phyloP scores from a whole-genome alignment of 2,113 vertebrate genomes.

The Empidonax alnorum region DNA sequence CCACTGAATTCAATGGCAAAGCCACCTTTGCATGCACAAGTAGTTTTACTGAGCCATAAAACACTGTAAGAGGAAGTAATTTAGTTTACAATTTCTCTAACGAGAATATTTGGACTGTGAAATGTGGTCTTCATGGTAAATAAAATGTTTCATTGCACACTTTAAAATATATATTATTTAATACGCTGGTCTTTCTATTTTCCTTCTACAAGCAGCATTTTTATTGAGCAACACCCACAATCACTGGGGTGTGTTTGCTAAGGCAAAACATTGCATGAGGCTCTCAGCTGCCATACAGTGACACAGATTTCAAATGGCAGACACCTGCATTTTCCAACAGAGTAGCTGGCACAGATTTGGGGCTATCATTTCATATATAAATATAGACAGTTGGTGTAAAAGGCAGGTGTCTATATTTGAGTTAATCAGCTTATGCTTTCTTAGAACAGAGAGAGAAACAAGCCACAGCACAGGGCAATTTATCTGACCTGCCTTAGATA shows the following conservation, averaged over 20 bases:
- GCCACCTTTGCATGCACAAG: neutral
- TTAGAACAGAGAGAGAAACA: neutral
- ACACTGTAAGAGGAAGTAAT: constrained; percentile 6
- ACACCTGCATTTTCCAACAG: constrained; percentile 1
- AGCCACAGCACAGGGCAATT: neutral
- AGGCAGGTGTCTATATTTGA: constrained; percentile 25
- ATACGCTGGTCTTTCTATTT: neutral
- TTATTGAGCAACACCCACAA: neutral
- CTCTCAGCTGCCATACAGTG: neutral
- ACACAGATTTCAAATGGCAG: constrained; percentile 10
- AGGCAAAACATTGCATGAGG: neutral
- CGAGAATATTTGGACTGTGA: neutral
- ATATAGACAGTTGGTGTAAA: neutral
- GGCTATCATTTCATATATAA: constrained; percentile 1
- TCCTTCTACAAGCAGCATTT: neutral
- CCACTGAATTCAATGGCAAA: neutral
- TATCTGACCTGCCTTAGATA: neutral
- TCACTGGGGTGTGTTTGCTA: neutral
- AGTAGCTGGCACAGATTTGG: neutral
- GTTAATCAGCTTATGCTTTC: neutral
- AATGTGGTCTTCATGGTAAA: neutral
- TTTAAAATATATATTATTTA: neutral
- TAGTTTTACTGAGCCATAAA: neutral
- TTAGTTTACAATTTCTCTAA: constrained; percentile 12
- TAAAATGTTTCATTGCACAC: neutral